Conservation (phyloP, 2,888 invertebrate species). For the Nasonovia ribisnigri region DNA sequence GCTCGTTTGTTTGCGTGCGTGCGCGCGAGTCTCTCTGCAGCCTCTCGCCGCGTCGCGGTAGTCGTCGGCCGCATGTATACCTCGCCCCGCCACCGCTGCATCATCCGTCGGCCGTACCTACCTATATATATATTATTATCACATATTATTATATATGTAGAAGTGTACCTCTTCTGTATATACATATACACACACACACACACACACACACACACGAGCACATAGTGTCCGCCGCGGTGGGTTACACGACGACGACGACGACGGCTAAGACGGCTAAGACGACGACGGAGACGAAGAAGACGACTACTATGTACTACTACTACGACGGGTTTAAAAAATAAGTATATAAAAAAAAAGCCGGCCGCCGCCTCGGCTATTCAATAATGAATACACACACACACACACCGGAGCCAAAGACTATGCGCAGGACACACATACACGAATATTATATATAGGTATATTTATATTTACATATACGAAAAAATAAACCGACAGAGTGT, state of each 20-base stretch:
- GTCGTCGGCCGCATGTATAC: neutral
- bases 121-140: too few species aligned
- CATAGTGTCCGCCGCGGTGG: slow-evolving; percentile 49
- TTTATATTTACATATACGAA: slow-evolving; percentile 58
- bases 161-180: neutral
- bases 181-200: too few species aligned
- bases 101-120: neutral
- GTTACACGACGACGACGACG: slow-evolving; percentile 40
- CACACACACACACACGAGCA: neutral
- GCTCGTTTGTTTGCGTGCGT: slow-evolving; percentile 14
- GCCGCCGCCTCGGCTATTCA: slow-evolving; percentile 58
- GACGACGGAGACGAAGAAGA: neutral
- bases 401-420: neutral
- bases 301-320: neutral
- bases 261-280: slow-evolving; percentile 1
- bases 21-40: neutral
- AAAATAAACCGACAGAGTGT: slow-evolving; percentile 41
- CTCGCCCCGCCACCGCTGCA: neutral
- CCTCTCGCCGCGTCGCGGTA: slow-evolving; percentile 46
- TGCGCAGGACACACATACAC: neutral
- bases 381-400: slow-evolving; percentile 50
- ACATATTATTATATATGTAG: neutral
- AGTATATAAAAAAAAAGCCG: slow-evolving; percentile 27
- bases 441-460: neutral
- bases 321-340: slow-evolving; percentile 56